phyloP scores from a whole-genome alignment of 2,797 vertebrate species.

The Sciurus vulgaris region DNA sequence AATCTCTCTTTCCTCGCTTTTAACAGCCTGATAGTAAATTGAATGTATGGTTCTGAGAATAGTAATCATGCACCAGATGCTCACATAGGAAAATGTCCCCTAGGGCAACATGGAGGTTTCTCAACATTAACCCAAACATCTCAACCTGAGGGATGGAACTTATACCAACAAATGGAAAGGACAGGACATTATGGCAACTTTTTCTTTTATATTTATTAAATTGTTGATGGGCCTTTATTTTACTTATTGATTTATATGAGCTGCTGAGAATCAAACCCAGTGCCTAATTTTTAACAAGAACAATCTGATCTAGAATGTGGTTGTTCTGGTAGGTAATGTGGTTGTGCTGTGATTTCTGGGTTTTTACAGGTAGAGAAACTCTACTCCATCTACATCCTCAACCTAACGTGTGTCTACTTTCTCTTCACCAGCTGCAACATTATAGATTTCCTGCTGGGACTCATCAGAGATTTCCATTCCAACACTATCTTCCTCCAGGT shows the following conservation, averaged over 20 bases:
- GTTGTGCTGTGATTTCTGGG: background rate
- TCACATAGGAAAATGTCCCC: background rate
- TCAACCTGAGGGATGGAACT: background rate
- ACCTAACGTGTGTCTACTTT: constrained; percentile 79
- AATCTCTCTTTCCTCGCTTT: background rate
- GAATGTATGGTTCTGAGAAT: background rate
- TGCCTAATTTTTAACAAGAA: background rate
- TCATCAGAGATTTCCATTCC: constrained; percentile 68
- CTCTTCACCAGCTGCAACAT: constrained; percentile 67
- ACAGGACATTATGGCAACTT: background rate
- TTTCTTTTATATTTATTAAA: too few species aligned
- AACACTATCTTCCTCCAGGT: background rate
- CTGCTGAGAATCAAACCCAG: too few species aligned
- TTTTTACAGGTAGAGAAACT: background rate
- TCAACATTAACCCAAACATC: background rate
- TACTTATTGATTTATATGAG: too few species aligned
- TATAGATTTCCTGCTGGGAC: background rate
- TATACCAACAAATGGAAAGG: background rate
- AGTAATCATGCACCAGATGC: background rate
- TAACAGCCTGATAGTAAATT: background rate
- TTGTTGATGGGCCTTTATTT: too few species aligned
- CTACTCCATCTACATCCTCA: constrained; percentile 81
- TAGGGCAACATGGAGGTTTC: background rate
- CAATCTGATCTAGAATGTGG: too few species aligned
- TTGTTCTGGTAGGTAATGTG: background rate